These are phyloP conservation scores for Drosophila affinis DNA, from an alignment of 2,888 invertebrate genomes.

Conservation along the genomic window DNA sequence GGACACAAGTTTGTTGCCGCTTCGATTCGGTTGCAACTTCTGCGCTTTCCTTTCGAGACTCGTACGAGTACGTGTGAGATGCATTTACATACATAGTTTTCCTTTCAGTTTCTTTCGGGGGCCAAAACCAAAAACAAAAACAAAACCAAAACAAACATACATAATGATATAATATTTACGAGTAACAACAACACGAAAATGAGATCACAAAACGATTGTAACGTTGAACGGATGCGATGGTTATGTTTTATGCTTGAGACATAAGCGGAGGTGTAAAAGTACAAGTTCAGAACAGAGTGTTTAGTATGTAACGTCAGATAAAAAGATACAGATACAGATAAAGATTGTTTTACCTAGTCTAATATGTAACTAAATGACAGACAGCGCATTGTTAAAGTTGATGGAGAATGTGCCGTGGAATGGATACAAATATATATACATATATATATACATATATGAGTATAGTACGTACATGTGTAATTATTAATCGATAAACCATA, in stretches of 20 bases:
- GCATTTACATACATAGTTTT: slow-evolving; percentile 60
- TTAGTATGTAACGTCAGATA: slow-evolving; percentile 34
- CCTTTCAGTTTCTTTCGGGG: slow-evolving; percentile 83
- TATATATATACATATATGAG: slow-evolving; percentile 53
- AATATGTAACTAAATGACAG: slow-evolving; percentile 37
- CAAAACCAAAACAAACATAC: slow-evolving; percentile 41
- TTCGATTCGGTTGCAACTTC: slow-evolving; percentile 36
- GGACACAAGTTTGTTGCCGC: slow-evolving; percentile 27
- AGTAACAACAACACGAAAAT: slow-evolving; percentile 26
- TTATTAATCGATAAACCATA: slow-evolving; percentile 59
- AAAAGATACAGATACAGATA: slow-evolving; percentile 32
- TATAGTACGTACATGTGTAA: slow-evolving; percentile 56
- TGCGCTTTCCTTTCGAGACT: slow-evolving; percentile 33
- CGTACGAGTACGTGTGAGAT: slow-evolving; percentile 64
- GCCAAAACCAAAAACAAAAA: slow-evolving; percentile 77
- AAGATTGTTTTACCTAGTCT: slow-evolving; percentile 41
- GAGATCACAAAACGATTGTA: slow-evolving; percentile 33
- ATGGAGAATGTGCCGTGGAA: slow-evolving; percentile 69
- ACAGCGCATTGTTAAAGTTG: slow-evolving; percentile 81
- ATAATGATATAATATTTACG: slow-evolving; percentile 41
- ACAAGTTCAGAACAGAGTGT: slow-evolving; percentile 55
- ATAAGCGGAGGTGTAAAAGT: slow-evolving; percentile 53
- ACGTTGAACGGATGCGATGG: slow-evolving; percentile 45
- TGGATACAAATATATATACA: slow-evolving; percentile 56
- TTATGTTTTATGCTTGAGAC: slow-evolving; percentile 58